Evolutionary conservation across 2,888 invertebrate genomes (phyloP), one percentile per base, ranked within the genome.

Genomic region (Litoditis marina): DNA sequence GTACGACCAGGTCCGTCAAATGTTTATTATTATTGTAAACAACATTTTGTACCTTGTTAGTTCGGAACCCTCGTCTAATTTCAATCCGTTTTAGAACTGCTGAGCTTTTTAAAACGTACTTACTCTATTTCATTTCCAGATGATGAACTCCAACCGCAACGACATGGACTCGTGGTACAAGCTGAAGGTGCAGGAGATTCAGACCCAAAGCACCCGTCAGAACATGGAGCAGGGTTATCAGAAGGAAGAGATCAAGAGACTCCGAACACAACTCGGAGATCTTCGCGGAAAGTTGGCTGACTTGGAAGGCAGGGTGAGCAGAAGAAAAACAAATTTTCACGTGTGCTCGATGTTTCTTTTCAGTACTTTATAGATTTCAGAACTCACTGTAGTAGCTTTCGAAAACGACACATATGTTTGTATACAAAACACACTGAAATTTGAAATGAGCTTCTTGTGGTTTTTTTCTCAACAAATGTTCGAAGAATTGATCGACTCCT

Each of bases 141-240:
- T 77, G 73, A 77, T 84, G 68, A 84, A 83, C 67, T 77, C 82
- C 63, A 84, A 85, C 74, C 77, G 83, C 49, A 83, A 81, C 27
- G 86, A 87, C 69, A 82, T 86, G 79, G 86, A 87, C 68, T 83
- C 83, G 27, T 81, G 80, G 81, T 86, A 87, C 83, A 84, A 85
- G 76, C 79, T 85, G 67, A 86, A 85, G 84, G 84, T 86, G 34
- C 86, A 86, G 78, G 86, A 86, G 78, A 84, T 85, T 79, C 84
- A 86, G 59, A 85, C 85, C 34, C 85, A 84, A 16, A 84, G 84
- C 60, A 84, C 84, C 44, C 83, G 85, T 58, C 77, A 78, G 58
- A 77, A 77, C 65, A 85, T 85, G 84, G 85, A 86, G 71, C 83
- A 84, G 53, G 84, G 72, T 19, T 85, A 85, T 72, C 79, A 83